These are phyloP conservation scores for Manacus vitellinus DNA, from an alignment of 2,113 vertebrate genomes.

Conservation along the genomic window DNA sequence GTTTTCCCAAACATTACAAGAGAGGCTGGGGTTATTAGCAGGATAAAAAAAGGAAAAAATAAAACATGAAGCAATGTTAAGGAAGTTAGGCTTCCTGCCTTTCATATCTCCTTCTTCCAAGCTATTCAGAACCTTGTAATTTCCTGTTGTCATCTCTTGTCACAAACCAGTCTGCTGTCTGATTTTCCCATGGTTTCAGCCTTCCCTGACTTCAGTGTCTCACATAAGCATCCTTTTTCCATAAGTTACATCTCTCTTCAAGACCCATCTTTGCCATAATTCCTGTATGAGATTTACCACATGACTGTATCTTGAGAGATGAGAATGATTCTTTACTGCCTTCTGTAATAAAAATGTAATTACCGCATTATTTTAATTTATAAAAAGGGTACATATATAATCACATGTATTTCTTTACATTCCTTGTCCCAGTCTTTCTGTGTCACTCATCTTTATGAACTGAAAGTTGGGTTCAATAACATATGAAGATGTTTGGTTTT, in stretches of 20 bases:
- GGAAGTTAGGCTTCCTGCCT: conserved; percentile 63
- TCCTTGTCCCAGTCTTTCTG: neutral
- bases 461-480: neutral
- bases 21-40: neutral
- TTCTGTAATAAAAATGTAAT: neutral
- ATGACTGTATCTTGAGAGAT: neutral
- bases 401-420: neutral
- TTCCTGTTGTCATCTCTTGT: conserved; percentile 48
- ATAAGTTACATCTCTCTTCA: neutral
- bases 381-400: neutral
- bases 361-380: neutral
- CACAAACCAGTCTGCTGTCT: conserved; percentile 14
- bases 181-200: conserved; percentile 51
- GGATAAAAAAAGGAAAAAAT: conserved; percentile 27
- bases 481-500: neutral
- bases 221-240: neutral
- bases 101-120: conserved; percentile 51
- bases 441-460: neutral
- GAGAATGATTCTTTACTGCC: neutral
- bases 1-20: neutral
- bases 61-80: conserved; percentile 53
- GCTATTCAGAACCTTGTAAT: conserved; percentile 53
- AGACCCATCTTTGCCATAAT: neutral
- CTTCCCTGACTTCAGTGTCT: neutral
- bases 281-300: neutral